A percentile compares a stretch with the other conserved stretches of the same genome.
These are phyloP conservation scores for Dinomys branickii DNA, from an alignment of 2,113 vertebrate genomes.

Conservation along the genomic window DNA sequence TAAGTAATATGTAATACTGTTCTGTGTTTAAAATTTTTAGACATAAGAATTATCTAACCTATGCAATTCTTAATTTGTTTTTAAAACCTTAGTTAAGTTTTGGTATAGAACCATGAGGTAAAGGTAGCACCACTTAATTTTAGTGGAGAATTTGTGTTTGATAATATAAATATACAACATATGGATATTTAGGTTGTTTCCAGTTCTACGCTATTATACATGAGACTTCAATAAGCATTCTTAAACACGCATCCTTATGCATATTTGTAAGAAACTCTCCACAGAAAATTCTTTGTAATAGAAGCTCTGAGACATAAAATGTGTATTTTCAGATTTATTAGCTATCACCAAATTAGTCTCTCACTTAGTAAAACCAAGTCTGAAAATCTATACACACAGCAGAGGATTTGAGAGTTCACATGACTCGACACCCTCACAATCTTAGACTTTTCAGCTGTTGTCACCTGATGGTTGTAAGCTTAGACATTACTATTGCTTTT, in stretches of 20 bases:
- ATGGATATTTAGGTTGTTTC: not conserved
- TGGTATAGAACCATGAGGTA: not conserved
- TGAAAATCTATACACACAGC: not conserved
- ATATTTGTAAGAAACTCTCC: not conserved
- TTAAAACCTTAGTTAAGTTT: not conserved
- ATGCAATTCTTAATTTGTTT: not conserved
- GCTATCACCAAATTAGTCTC: not conserved
- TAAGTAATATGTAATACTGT: not conserved
- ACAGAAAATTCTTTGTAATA: not conserved
- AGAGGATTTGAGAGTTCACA: not conserved
- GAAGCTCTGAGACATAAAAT: not conserved
- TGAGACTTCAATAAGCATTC: not conserved
- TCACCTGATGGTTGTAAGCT: not conserved
- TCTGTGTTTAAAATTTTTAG: slow-evolving; percentile 39
- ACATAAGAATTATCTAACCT: not conserved
- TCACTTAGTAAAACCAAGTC: not conserved
- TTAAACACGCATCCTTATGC: too few relatives aligned
- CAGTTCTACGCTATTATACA: not conserved
- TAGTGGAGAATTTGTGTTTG: not conserved
- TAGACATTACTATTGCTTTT: not conserved
- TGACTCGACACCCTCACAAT: not conserved
- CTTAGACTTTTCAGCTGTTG: not conserved
- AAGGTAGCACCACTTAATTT: not conserved
- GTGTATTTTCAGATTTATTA: slow-evolving; percentile 28
- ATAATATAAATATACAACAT: not conserved